A percentile compares a stretch with the other conserved stretches of the same genome.
Evolutionary conservation across 2,113 vertebrate genomes (phyloP).

Genomic region (Phyllopteryx taeniolatus): DNA sequence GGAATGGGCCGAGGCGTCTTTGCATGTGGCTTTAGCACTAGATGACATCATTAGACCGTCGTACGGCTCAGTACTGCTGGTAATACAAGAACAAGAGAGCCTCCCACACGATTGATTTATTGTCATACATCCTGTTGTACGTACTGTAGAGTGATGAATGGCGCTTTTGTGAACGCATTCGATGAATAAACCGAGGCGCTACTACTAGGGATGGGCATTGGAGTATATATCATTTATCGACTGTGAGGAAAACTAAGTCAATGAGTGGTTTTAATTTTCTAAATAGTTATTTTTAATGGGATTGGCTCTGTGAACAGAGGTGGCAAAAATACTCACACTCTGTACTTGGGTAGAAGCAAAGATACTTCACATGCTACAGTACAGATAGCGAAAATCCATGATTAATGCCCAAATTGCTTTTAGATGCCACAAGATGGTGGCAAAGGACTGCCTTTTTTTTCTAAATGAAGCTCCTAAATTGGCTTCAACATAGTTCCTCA

Average conservation of each 20-base stretch:
- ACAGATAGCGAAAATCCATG: too few relatives aligned
- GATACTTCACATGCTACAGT: too few relatives aligned
- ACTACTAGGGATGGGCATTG: too few relatives aligned
- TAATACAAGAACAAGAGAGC: neutral
- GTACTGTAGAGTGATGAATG: too few relatives aligned
- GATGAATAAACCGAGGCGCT: neutral
- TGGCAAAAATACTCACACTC: neutral
- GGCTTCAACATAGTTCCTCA: too few relatives aligned
- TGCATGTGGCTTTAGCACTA: slow-evolving; percentile 38
- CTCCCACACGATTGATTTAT: neutral
- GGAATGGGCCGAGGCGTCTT: slow-evolving; percentile 23
- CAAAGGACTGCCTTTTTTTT: neutral
- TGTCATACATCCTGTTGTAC: neutral
- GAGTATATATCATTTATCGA: too few relatives aligned
- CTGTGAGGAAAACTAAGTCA: neutral
- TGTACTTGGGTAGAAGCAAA: too few relatives aligned
- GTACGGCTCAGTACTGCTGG: slow-evolving; percentile 23
- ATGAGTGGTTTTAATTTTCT: neutral
- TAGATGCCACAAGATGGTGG: neutral
- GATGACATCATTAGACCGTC: slow-evolving; percentile 58
- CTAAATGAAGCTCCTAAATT: too few relatives aligned
- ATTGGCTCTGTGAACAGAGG: neutral
- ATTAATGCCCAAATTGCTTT: too few relatives aligned
- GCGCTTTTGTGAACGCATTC: neutral
- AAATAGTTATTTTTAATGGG: neutral